Conservation (phyloP, 1,140 invertebrate genomes). For the Drosophila sechellia region DNA sequence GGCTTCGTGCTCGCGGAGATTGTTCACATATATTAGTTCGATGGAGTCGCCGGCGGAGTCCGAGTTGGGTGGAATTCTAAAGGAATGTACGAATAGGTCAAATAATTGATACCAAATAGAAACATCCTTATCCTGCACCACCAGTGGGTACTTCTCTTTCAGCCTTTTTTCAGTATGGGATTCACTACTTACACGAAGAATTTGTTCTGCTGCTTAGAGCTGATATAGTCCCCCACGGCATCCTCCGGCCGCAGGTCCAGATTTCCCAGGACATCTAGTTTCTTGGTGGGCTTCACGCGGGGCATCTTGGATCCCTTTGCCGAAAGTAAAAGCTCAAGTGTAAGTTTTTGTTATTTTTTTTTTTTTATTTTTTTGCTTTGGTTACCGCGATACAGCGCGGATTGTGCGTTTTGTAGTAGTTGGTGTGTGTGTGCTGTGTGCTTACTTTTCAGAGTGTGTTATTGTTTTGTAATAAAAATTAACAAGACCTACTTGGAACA, state of each 20-base stretch:
- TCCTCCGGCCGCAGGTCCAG: slow-evolving; percentile 78
- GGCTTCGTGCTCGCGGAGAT: slow-evolving; percentile 67
- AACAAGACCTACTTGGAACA: slow-evolving; percentile 45
- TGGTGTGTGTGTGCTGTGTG: slow-evolving; percentile 3
- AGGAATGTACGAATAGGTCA: too few species aligned
- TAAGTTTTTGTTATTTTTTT: neutral
- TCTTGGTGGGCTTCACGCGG: slow-evolving; percentile 76
- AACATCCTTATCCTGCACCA: too few species aligned
- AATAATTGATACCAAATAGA: too few species aligned
- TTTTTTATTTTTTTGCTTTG: slow-evolving; percentile 4
- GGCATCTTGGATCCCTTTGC: slow-evolving; percentile 62
- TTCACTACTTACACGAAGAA: slow-evolving; percentile 73
- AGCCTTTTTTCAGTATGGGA: neutral
- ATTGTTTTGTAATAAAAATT: slow-evolving; percentile 36
- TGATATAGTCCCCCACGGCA: slow-evolving; percentile 67
- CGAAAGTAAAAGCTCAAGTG: slow-evolving; percentile 5
- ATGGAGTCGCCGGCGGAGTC: slow-evolving; percentile 77
- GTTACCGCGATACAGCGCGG: slow-evolving; percentile 2
- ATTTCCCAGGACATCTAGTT: slow-evolving; percentile 77
- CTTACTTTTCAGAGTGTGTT: slow-evolving; percentile 20
- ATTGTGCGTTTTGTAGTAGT: slow-evolving; percentile 2
- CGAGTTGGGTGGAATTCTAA: slow-evolving; percentile 70
- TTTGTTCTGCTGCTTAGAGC: slow-evolving; percentile 71
- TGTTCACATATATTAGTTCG: slow-evolving; percentile 71
- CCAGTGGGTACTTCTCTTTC: too few species aligned